phyloP scores from a whole-genome alignment of 2,797 vertebrate genomes.

The Semaprochilodus insignis region DNA sequence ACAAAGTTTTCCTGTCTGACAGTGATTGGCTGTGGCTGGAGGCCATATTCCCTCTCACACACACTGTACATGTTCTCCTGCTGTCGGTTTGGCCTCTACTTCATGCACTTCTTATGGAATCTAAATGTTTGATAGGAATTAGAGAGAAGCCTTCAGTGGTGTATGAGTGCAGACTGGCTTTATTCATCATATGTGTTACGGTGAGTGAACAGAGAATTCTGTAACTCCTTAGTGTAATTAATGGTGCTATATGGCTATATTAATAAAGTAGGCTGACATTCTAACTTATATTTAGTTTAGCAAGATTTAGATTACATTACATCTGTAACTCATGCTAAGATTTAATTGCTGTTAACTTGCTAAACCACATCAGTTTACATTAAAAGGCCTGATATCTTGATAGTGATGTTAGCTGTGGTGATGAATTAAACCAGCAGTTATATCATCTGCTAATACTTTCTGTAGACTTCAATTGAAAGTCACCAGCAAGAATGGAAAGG shows the following conservation, averaged over 20 bases:
- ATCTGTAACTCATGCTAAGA: neutral
- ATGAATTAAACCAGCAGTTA: neutral
- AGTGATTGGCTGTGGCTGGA: slow-evolving; percentile 60
- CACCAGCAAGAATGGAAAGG: too few species aligned
- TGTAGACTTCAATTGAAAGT: neutral
- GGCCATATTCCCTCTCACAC: slow-evolving; percentile 31
- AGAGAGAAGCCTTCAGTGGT: neutral
- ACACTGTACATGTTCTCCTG: neutral
- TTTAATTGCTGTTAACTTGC: too few species aligned
- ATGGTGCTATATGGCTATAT: neutral
- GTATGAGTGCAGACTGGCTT: neutral
- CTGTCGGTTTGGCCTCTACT: slow-evolving; percentile 13
- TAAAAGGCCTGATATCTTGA: neutral
- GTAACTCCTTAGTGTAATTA: neutral
- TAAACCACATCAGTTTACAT: too few species aligned
- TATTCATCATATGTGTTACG: slow-evolving; percentile 17
- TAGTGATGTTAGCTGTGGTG: neutral
- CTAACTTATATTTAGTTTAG: neutral
- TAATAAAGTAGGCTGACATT: neutral
- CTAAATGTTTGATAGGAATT: neutral
- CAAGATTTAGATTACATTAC: neutral
- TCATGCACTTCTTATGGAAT: slow-evolving; percentile 22
- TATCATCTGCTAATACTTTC: neutral
- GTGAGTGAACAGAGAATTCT: slow-evolving; percentile 35
- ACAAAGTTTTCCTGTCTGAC: slow-evolving; percentile 71